Percentiles rank a stretch among this genome's conserved stretches.
Evolutionary conservation across 2,797 vertebrate species (phyloP).

Genomic region (Tarsius wallacei): DNA sequence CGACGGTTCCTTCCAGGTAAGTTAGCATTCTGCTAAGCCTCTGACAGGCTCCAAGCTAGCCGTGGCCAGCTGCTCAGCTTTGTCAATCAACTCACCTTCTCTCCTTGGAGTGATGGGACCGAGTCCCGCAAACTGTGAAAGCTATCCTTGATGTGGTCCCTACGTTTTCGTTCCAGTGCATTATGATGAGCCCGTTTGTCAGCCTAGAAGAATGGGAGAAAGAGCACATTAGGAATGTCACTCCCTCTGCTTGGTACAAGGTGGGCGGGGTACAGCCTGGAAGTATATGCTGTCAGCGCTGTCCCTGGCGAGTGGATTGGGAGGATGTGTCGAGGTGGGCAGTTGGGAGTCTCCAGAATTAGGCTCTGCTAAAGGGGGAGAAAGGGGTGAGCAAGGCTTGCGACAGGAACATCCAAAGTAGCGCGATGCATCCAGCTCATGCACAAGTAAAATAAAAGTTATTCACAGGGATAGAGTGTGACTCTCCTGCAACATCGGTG

Average conservation of each 20-base stretch:
- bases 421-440: slow-evolving; percentile 83
- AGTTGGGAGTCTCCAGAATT: slow-evolving; percentile 80
- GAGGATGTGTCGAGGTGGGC: slow-evolving; percentile 71
- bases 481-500: slow-evolving; percentile 66
- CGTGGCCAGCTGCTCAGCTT: background rate
- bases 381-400: slow-evolving; percentile 81
- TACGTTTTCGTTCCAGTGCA: slow-evolving; percentile 97
- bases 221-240: slow-evolving; percentile 47
- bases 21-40: background rate
- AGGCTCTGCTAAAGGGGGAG: slow-evolving; percentile 81
- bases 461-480: slow-evolving; percentile 76
- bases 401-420: slow-evolving; percentile 84
- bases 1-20: background rate
- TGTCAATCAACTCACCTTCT: slow-evolving; percentile 95
- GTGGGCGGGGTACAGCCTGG: slow-evolving; percentile 66
- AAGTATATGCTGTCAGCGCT: slow-evolving; percentile 78
- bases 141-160: slow-evolving; percentile 99
- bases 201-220: slow-evolving; percentile 91
- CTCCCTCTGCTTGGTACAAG: background rate
- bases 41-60: background rate
- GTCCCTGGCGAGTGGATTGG: slow-evolving; percentile 78
- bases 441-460: slow-evolving; percentile 86
- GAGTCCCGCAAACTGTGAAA: slow-evolving; percentile 98
- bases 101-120: slow-evolving; percentile 97
- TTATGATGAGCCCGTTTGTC: slow-evolving; percentile 99